Conservation (phyloP, 2,797 vertebrate genomes). For the Psittacula echo region DNA sequence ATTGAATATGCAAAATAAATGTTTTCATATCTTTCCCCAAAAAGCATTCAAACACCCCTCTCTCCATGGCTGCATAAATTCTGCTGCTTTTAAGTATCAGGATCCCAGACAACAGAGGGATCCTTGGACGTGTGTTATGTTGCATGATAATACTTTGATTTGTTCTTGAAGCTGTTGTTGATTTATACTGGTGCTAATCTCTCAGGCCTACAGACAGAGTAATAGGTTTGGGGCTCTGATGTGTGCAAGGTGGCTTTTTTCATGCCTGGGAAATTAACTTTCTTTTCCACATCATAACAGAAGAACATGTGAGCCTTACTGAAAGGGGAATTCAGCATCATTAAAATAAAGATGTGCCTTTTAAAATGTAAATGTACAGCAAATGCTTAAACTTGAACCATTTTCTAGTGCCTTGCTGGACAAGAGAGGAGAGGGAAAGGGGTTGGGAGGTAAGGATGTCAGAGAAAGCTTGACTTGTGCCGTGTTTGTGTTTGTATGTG, state of each 20-base stretch:
- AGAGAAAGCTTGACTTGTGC: slow-evolving; percentile 6
- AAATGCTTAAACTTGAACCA: slow-evolving; percentile 90
- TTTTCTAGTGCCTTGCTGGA: slow-evolving; percentile 92
- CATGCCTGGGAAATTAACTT: slow-evolving; percentile 25
- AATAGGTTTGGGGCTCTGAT: neutral
- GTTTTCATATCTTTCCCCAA: neutral
- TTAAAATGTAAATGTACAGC: slow-evolving; percentile 78
- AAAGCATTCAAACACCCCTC: neutral
- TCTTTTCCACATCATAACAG: neutral
- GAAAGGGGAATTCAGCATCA: slow-evolving; percentile 63
- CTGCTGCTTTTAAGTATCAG: slow-evolving; percentile 24
- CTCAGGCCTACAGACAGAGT: neutral
- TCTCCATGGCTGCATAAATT: neutral
- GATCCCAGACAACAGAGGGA: neutral
- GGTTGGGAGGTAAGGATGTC: neutral
- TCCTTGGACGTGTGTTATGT: neutral
- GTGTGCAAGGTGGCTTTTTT: slow-evolving; percentile 23
- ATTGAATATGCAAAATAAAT: slow-evolving; percentile 47
- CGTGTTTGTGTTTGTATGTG: slow-evolving; percentile 16
- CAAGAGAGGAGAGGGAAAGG: slow-evolving; percentile 45
- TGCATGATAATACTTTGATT: slow-evolving; percentile 1
- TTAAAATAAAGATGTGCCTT: slow-evolving; percentile 82
- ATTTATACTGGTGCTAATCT: slow-evolving; percentile 56
- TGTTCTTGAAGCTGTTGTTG: slow-evolving; percentile 32
- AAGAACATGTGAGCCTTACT: slow-evolving; percentile 11